These are phyloP conservation scores for Apamea sordens DNA, from an alignment of 2,888 invertebrate species.

Conservation along the genomic window DNA sequence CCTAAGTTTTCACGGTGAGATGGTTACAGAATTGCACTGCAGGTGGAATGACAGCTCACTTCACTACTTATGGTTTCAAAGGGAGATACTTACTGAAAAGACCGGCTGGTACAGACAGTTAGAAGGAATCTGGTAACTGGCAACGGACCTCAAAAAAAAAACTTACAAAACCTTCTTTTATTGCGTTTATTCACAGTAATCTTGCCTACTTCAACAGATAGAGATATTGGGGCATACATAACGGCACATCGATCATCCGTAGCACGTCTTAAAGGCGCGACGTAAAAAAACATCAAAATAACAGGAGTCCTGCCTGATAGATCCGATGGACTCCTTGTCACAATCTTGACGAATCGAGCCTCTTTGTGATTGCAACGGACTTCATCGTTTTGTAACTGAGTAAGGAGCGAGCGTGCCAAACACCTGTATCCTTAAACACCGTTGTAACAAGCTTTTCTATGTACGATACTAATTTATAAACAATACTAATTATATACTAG, in stretches of 20 bases:
- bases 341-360: constrained; percentile 67
- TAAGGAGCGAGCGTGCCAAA: neutral
- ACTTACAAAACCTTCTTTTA: neutral
- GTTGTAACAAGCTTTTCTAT: neutral
- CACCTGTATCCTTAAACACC: neutral
- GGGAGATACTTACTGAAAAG: neutral
- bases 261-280: constrained; percentile 69
- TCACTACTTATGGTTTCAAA: neutral
- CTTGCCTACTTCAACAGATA: constrained; percentile 17
- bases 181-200: constrained; percentile 3
- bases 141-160: neutral
- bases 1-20: too few species aligned
- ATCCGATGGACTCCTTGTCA: constrained; percentile 63
- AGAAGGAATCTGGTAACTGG: neutral
- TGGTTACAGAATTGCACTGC: too few species aligned
- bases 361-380: constrained; percentile 52
- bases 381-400: constrained; percentile 18
- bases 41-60: neutral
- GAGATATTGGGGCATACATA: constrained; percentile 12
- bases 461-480: too few species aligned
- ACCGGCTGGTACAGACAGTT: neutral
- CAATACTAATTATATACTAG: too few species aligned
- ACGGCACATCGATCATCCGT: constrained; percentile 52
- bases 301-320: constrained; percentile 34
- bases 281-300: constrained; percentile 70